A percentile compares a stretch with the other conserved stretches of the same genome.
phyloP scores from a whole-genome alignment of 2,888 invertebrate genomes.

The Limnephilus marmoratus region DNA sequence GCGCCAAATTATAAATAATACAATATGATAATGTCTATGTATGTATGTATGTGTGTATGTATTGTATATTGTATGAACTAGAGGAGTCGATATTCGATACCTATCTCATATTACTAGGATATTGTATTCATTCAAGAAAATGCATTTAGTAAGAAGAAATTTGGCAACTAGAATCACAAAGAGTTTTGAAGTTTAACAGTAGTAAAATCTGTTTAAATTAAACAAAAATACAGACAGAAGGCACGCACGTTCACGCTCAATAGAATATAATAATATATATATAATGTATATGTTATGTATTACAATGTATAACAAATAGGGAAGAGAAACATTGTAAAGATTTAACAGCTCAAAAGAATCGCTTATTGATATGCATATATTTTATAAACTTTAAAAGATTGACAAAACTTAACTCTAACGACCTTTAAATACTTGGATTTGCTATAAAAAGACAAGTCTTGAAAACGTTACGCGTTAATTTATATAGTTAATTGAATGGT shows the following conservation, averaged over 20 bases:
- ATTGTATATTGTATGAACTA: background rate
- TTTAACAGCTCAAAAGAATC: slow-evolving; percentile 63
- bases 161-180: slow-evolving; percentile 31
- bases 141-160: slow-evolving; percentile 35
- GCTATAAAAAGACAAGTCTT: slow-evolving; percentile 63
- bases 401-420: slow-evolving; percentile 64
- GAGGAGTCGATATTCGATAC: background rate
- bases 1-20: background rate
- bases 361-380: slow-evolving; percentile 65
- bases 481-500: slow-evolving; percentile 25
- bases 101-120: background rate
- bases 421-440: slow-evolving; percentile 61
- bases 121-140: background rate
- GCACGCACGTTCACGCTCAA: slow-evolving; percentile 65
- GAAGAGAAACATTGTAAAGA: slow-evolving; percentile 56
- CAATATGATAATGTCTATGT: background rate
- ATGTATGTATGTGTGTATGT: background rate
- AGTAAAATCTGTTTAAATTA: slow-evolving; percentile 52
- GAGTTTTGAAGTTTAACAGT: slow-evolving; percentile 16
- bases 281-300: slow-evolving; percentile 54
- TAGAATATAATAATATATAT: slow-evolving; percentile 53
- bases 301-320: slow-evolving; percentile 59
- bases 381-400: slow-evolving; percentile 61
- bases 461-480: slow-evolving; percentile 55
- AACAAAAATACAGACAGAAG: slow-evolving; percentile 63